Evolutionary conservation across 2,797 vertebrate genomes (phyloP), one percentile per base, ranked within the genome.

Genomic region (Cynodonichthys magdalenae): DNA sequence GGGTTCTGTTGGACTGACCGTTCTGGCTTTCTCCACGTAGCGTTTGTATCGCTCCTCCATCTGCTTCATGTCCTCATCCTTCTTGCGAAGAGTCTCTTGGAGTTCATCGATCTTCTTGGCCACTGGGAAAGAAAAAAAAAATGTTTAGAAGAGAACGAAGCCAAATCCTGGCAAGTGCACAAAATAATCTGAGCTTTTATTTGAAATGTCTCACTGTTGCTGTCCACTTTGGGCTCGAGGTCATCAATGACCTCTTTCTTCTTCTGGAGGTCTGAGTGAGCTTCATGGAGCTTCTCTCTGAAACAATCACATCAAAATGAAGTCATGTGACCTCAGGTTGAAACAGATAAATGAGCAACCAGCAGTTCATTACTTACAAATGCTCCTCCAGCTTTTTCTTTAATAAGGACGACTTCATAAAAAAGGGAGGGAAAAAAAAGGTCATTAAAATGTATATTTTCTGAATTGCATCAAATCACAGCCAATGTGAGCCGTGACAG

Each of bases 311-410:
- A 41, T 18, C 4, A 61, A n/a, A 1, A 41, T 15, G 45, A 2
- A 15, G n/a, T 36, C 31, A 36, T 29, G n/a, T 51, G 2, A 11
- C 3, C 34, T 15, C 3, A 7, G 53, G 20, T 51, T 48, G 14
- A 19, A 36, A 9, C 8, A 5, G 8, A 31, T 31, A 6, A 46
- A 53, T n/a, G 3, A 18, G 9, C 4, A 4, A 14, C 1, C 9
- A 51, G 20, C 29, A 20, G 8, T 0, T 1, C 31, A 19, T 10
- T 48, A 95, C 95, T 97, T 89, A 97, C 96, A 96, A 79, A 75
- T 97, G 96, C 59, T 96, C 95, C 50, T 96, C 95, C 14, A 97
- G 90, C 81, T 96, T 97, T 74, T 94, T 95, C 89, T 96, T 94
- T 83, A 97, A 77, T 54, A 96, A 76, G 6, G 94, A 92, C 0